phyloP scores from a whole-genome alignment of 2,797 vertebrate genomes.

The Rhabdomys pumilio region DNA sequence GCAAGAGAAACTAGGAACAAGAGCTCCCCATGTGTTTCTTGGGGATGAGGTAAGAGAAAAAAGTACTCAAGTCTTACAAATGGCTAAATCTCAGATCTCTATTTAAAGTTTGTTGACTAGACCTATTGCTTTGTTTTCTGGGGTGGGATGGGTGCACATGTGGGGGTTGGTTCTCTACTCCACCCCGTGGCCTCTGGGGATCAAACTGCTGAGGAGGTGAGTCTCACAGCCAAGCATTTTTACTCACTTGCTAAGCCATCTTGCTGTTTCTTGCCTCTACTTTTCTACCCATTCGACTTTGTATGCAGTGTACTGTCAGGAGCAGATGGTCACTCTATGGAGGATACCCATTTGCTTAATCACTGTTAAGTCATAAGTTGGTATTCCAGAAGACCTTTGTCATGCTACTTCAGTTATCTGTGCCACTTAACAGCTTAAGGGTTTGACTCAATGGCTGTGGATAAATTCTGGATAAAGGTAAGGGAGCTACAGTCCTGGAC shows the following conservation, averaged over 20 bases:
- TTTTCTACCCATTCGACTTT: not conserved
- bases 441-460: not conserved
- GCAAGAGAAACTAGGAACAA: not conserved
- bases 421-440: not conserved
- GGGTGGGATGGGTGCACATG: not conserved
- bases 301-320: not conserved
- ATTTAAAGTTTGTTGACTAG: not conserved
- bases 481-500: not conserved
- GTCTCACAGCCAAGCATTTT: not conserved
- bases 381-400: not conserved
- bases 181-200: not conserved
- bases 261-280: not conserved
- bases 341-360: not conserved
- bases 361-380: not conserved
- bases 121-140: not conserved
- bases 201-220: not conserved
- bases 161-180: not conserved
- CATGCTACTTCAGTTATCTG: not conserved
- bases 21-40: not conserved
- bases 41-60: not conserved
- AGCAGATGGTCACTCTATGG: not conserved
- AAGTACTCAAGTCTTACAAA: not conserved
- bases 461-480: not conserved
- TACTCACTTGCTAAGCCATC: not conserved
- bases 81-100: not conserved